Percentiles rank a stretch among this genome's conserved stretches.
Evolutionary conservation across 1,140 invertebrate genomes (phyloP).

Genomic region (Sitobion miscanthi): DNA sequence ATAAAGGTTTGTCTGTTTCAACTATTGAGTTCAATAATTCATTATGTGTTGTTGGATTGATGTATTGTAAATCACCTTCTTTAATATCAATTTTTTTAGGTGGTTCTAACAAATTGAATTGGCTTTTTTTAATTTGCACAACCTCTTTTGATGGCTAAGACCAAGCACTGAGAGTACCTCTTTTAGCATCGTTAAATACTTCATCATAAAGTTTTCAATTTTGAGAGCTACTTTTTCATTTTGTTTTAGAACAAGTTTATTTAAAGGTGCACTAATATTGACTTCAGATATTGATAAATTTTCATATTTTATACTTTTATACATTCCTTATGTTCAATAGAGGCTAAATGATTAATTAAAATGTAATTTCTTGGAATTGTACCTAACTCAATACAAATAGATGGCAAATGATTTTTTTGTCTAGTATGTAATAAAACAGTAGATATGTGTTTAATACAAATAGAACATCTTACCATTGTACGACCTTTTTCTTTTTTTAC

Average conservation of each 20-base stretch:
- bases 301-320: slow-evolving; percentile 1
- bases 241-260: slow-evolving; percentile 9
- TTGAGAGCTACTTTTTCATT: slow-evolving; percentile 24
- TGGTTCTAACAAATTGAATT: neutral
- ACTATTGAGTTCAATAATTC: slow-evolving; percentile 10
- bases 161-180: slow-evolving; percentile 11
- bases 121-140: slow-evolving; percentile 27
- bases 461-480: neutral
- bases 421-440: neutral
- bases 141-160: slow-evolving; percentile 13
- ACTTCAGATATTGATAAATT: neutral
- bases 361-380: neutral
- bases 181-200: slow-evolving; percentile 29
- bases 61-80: slow-evolving; percentile 10
- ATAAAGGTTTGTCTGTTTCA: neutral
- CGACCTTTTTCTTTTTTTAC: slow-evolving; percentile 23
- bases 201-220: slow-evolving; percentile 1
- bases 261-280: slow-evolving; percentile 17
- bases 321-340: slow-evolving; percentile 11
- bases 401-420: slow-evolving; percentile 23
- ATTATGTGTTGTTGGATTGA: neutral
- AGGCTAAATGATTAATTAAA: neutral
- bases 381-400: slow-evolving; percentile 5
- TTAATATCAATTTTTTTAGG: slow-evolving; percentile 17
- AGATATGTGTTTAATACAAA: slow-evolving; percentile 5